Evolutionary conservation across 2,797 vertebrate genomes (phyloP), one percentile per base, ranked within the genome.

Genomic region (Ptychadena robeensis): DNA sequence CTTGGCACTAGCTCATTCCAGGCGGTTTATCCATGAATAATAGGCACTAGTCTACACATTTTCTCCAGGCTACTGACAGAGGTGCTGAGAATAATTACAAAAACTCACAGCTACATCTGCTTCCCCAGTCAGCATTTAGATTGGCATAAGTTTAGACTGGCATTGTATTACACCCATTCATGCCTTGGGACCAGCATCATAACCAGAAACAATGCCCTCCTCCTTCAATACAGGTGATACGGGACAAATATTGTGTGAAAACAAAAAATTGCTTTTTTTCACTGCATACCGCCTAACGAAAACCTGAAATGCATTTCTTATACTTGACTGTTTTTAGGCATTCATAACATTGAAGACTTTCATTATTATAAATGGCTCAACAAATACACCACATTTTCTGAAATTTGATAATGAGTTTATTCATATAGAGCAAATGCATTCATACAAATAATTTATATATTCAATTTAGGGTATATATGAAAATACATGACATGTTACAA

Each of bases 1-100:
- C 57, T 75, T 75, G 73, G 73, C 34, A 75, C 63, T 61, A 63
- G 73, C n/a, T 64, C 9, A 75, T 64, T 64, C 73, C 15, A 40
- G 25, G 59, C 59, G 64, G 59, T 75, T 75, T 75, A 64, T 40
- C 64, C 73, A 40, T 75, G 73, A 75, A 75, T 75, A 61, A 75
- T 61, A 63, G 25, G 59, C 73, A 64, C 63, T 25, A 35, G 59
- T 64, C 73, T 63, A 64, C 34, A 64, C 28, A 64, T 8, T 40
- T 75, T 75, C 73, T 75, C 73, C 73, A 75, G 59, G 73, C 73
- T 40, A 75, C 73, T 30, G 34, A 75, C 59, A 75, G 73, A 75
- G 73, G 73, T 75, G 57, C 59, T 75, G 73, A 35, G 59, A 75
- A 18, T 40, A 35, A 64, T 40, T 75, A 75, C 53, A 75, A 64